Conservation (phyloP, 2,797 vertebrate species). For the Eidolon dupreanum region DNA sequence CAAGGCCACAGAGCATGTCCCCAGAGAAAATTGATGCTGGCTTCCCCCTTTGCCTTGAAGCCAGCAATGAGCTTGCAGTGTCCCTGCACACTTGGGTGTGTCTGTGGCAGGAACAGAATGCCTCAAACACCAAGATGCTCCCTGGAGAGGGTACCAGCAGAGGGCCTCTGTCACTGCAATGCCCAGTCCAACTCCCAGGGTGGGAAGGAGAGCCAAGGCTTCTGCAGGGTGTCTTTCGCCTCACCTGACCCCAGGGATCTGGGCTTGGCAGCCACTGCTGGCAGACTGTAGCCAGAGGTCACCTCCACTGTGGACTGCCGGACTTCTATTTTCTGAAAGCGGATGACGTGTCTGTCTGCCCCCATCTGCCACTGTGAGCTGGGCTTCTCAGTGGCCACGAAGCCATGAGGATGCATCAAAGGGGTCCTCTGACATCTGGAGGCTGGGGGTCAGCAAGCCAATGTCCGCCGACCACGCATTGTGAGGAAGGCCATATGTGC, state of each 20-base stretch:
- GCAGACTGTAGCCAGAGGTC: background rate
- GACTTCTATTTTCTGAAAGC: background rate
- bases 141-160: background rate
- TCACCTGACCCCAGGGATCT: background rate
- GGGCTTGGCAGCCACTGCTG: accelerated
- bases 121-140: accelerated
- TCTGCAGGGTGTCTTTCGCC: background rate
- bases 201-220: background rate
- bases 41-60: conserved; percentile 2
- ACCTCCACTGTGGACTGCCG: background rate
- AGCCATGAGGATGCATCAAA: background rate
- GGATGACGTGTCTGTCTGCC: conserved; percentile 51
- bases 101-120: background rate
- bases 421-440: accelerated
- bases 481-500: background rate
- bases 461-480: background rate
- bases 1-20: background rate
- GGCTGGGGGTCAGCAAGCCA: background rate
- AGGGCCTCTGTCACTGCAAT: background rate
- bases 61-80: background rate
- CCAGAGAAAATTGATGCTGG: background rate
- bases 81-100: background rate
- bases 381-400: background rate
- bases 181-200: background rate
- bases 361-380: accelerated